Evolutionary conservation across 2,888 invertebrate species (phyloP).

Genomic region (Cephus pulcher): DNA sequence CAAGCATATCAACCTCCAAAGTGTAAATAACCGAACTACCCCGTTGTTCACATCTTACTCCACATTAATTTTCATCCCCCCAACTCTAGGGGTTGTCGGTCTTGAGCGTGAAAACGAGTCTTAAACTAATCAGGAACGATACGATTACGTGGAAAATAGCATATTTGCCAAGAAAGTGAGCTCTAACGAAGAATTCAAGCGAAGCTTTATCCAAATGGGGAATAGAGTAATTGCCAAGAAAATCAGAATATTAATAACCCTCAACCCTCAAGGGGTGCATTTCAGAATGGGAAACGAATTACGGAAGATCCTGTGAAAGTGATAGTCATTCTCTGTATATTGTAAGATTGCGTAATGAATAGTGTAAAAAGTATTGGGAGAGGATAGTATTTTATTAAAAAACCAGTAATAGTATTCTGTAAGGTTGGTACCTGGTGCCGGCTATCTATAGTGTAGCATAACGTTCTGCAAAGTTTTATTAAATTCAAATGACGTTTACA

Average conservation of each 20-base stretch:
- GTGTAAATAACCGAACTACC: background rate
- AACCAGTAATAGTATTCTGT: background rate
- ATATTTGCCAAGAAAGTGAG: background rate
- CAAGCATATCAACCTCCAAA: background rate
- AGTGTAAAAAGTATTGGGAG: background rate
- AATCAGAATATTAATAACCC: background rate
- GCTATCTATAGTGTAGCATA: background rate
- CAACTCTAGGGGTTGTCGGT: background rate
- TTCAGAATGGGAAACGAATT: background rate
- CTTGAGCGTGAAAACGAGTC: background rate
- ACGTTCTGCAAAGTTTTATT: background rate
- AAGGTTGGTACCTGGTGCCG: background rate
- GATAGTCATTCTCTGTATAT: background rate
- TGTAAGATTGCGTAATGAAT: background rate
- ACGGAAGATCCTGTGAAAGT: background rate
- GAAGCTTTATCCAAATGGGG: background rate
- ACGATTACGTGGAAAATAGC: background rate
- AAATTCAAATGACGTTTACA: background rate
- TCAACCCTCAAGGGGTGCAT: background rate
- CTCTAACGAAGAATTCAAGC: background rate
- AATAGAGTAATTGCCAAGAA: background rate
- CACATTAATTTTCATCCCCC: background rate
- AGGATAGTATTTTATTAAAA: background rate
- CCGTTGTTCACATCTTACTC: background rate
- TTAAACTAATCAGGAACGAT: background rate